phyloP scores from a whole-genome alignment of 1,140 invertebrate species.

The Formica exsecta region DNA sequence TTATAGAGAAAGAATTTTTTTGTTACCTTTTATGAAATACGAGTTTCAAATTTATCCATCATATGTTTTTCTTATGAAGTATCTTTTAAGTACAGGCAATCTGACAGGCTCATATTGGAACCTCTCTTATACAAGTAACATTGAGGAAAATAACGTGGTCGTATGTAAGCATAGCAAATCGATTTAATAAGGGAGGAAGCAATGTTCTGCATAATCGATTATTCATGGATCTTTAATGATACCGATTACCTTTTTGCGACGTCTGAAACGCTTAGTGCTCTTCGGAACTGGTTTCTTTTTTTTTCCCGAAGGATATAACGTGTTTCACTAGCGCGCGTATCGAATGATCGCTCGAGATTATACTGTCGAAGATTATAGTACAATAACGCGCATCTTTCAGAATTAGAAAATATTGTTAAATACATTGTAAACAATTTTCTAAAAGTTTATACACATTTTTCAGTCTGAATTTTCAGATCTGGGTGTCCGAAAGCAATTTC shows the following conservation, averaged over 20 bases:
- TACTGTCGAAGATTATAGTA: conserved; percentile 24
- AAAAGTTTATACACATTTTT: too few species aligned
- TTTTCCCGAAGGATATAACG: conserved; percentile 25
- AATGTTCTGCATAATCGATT: conserved; percentile 57
- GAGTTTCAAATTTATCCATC: conserved; percentile 26
- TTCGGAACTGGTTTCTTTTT: conserved; percentile 50
- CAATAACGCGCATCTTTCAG: not conserved
- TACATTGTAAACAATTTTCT: too few species aligned
- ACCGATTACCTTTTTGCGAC: conserved; percentile 45
- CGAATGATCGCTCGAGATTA: conserved; percentile 22
- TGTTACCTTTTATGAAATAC: not conserved
- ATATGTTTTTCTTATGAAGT: not conserved
- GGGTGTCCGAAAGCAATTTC: too few species aligned
- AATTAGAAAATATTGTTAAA: conserved; percentile 20
- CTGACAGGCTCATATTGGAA: conserved; percentile 29
- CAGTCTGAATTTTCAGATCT: too few species aligned
- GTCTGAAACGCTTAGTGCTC: conserved; percentile 1
- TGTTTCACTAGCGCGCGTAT: conserved; percentile 18
- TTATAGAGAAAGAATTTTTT: conserved; percentile 11
- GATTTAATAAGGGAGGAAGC: conserved; percentile 55
- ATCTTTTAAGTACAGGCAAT: not conserved
- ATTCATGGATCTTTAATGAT: conserved; percentile 62
- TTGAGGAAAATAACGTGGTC: conserved; percentile 31
- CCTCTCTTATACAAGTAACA: conserved; percentile 41
- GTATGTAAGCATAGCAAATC: conserved; percentile 45